Evolutionary conservation across 2,113 vertebrate genomes (phyloP).

Genomic region (Patagioenas fasciata): DNA sequence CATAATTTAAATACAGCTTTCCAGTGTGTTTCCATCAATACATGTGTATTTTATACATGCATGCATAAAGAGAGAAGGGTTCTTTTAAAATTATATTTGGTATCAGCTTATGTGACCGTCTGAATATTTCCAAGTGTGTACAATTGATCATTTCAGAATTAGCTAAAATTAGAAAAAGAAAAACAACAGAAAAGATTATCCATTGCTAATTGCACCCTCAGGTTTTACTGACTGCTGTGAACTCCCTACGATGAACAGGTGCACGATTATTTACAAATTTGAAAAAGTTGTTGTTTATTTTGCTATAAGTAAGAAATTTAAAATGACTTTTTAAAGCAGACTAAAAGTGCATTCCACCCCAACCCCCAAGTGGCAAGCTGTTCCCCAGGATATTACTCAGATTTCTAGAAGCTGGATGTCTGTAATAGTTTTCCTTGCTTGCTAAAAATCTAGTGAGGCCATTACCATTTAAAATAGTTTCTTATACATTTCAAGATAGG

Average conservation of each 20-base stretch:
- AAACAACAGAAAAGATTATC: background rate
- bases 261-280: background rate
- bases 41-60: background rate
- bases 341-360: background rate
- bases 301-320: background rate
- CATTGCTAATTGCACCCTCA: background rate
- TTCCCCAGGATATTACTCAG: constrained; percentile 9
- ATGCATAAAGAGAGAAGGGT: background rate
- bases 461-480: background rate
- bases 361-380: background rate
- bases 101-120: background rate
- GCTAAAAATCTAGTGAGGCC: background rate
- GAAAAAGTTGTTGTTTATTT: background rate
- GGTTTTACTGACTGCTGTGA: background rate
- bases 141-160: background rate
- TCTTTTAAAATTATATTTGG: background rate
- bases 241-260: background rate
- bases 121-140: background rate
- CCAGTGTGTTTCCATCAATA: background rate
- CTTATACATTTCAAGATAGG: background rate
- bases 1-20: background rate
- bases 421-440: background rate
- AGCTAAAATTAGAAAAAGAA: background rate
- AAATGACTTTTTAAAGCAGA: background rate
- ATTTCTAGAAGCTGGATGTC: background rate